A percentile compares a stretch with the other conserved stretches of the same genome.
Conservation (phyloP, 2,888 invertebrate species). For the Epistrophe eligans region DNA sequence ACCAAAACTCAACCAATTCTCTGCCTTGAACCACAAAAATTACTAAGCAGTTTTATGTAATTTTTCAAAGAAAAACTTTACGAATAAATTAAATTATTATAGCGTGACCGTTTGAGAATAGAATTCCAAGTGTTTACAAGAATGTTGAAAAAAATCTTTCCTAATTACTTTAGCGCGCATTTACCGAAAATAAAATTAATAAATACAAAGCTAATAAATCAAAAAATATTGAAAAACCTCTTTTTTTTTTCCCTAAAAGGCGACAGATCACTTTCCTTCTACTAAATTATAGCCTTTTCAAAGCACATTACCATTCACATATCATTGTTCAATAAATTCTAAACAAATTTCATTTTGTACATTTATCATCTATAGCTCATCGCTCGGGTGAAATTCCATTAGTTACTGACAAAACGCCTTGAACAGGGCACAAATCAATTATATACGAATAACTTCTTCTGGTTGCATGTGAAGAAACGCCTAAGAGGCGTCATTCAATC, state of each 20-base stretch:
- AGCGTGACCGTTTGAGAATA: background rate
- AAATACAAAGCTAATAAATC: background rate
- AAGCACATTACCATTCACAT: background rate
- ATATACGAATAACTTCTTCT: conserved; percentile 46
- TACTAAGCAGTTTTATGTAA: too few relatives aligned
- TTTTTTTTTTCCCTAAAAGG: background rate
- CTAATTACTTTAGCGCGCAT: background rate
- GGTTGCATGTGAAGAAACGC: conserved; percentile 63
- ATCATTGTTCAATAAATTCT: background rate
- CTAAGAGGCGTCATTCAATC: conserved; percentile 72
- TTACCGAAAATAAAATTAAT: background rate
- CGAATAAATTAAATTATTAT: too few relatives aligned
- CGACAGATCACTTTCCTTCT: conserved; percentile 23
- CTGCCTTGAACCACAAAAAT: too few relatives aligned
- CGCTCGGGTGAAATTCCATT: conserved; percentile 57
- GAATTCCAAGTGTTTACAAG: background rate
- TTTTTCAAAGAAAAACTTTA: too few relatives aligned
- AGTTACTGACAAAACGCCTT: conserved; percentile 71
- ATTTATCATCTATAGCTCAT: conserved; percentile 59
- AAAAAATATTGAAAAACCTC: background rate
- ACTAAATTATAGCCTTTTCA: conserved; percentile 8
- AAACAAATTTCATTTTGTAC: conserved; percentile 6
- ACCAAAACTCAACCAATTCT: too few relatives aligned
- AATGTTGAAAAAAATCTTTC: background rate
- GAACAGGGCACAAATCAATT: conserved; percentile 72